These are phyloP conservation scores for Kobus ellipsiprymnus DNA, from an alignment of 2,113 vertebrate species.

Conservation along the genomic window DNA sequence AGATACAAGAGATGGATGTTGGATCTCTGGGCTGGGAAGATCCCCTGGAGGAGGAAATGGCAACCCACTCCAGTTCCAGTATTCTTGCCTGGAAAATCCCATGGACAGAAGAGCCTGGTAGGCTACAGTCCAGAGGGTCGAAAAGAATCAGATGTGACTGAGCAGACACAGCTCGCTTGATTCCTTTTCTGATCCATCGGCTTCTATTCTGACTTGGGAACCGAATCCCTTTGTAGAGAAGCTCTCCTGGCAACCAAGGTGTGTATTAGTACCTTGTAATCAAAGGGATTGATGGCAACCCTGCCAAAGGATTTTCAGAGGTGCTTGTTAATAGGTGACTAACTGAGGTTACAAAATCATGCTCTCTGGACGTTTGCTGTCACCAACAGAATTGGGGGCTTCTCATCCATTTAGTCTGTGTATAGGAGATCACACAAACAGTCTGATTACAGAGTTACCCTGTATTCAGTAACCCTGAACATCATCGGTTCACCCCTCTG, in stretches of 20 bases:
- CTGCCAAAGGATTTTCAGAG: neutral
- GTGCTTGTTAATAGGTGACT: constrained; percentile 51
- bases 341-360: neutral
- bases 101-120: neutral
- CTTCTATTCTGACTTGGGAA: neutral
- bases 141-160: neutral
- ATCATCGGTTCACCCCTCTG: neutral
- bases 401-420: neutral
- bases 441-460: neutral
- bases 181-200: neutral
- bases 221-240: rapidly evolving
- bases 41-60: neutral
- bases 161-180: neutral
- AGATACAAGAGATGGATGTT: neutral
- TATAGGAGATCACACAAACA: neutral
- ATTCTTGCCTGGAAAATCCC: neutral
- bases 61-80: neutral
- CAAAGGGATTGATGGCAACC: neutral
- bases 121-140: neutral
- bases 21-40: neutral
- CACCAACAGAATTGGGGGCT: neutral
- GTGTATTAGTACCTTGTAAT: neutral
- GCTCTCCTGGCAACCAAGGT: neutral
- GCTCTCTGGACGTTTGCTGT: constrained; percentile 12
- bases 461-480: neutral